Percentiles rank a stretch among this genome's conserved stretches.
Evolutionary conservation across 1,140 invertebrate genomes (phyloP).

Genomic region (Bombus pascuorum): DNA sequence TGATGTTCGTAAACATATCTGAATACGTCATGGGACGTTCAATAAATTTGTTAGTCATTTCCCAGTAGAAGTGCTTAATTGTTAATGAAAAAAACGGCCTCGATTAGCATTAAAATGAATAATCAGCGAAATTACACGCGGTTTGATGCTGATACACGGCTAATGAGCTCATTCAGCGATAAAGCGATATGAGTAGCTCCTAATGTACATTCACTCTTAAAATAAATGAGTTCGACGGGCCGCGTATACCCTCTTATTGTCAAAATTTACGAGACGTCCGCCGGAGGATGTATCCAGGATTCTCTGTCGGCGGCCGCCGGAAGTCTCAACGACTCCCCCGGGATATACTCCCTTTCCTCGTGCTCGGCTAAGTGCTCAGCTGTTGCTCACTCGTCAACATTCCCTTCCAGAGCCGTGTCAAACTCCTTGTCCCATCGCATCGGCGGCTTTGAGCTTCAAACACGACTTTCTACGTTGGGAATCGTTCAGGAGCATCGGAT

Average conservation of each 20-base stretch:
- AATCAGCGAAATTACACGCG: not conserved
- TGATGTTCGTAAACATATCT: not conserved
- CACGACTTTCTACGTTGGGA: slow-evolving; percentile 17
- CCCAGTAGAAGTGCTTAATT: not conserved
- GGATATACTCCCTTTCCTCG: slow-evolving; percentile 45
- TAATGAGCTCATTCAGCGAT: slow-evolving; percentile 6
- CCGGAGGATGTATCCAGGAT: slow-evolving; percentile 6
- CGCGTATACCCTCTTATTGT: slow-evolving; percentile 38
- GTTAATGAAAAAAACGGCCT: not conserved
- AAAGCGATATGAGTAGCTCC: not conserved
- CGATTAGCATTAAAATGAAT: not conserved
- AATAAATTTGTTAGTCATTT: not conserved
- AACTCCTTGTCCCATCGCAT: slow-evolving; percentile 18
- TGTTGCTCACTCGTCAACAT: slow-evolving; percentile 69
- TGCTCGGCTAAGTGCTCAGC: slow-evolving; percentile 75
- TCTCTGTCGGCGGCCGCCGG: slow-evolving; percentile 62
- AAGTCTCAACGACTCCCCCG: slow-evolving; percentile 73
- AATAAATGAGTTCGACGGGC: slow-evolving; percentile 38
- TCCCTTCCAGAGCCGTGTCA: slow-evolving; percentile 14
- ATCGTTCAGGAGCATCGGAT: not conserved
- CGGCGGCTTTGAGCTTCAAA: slow-evolving; percentile 22
- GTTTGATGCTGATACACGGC: not conserved
- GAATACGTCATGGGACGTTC: not conserved
- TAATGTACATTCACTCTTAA: not conserved
- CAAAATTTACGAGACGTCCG: slow-evolving; percentile 49